phyloP scores from a whole-genome alignment of 2,113 vertebrate genomes.

The Bos indicus region DNA sequence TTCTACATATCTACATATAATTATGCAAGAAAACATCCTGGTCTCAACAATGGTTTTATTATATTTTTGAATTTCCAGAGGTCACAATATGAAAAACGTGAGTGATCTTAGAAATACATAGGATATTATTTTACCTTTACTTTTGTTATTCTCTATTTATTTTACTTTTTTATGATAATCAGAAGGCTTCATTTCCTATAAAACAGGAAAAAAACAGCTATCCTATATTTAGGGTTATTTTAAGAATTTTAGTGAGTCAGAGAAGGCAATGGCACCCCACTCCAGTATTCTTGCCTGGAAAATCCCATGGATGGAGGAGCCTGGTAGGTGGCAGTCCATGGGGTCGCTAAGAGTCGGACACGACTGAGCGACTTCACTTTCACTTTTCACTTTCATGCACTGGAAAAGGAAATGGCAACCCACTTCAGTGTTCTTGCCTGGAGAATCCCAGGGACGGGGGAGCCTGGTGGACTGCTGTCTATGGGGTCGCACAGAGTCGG shows the following conservation, averaged over 20 bases:
- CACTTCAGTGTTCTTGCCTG: too few relatives aligned
- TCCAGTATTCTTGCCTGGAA: too few relatives aligned
- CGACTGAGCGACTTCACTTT: too few relatives aligned
- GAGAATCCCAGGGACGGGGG: too few relatives aligned
- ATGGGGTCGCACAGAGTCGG: too few relatives aligned
- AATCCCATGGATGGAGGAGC: too few relatives aligned
- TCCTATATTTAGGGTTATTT: background rate
- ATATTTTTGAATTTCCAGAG: background rate
- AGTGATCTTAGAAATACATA: background rate
- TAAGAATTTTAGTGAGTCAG: background rate
- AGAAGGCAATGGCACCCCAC: too few relatives aligned
- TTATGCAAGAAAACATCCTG: conserved; percentile 9
- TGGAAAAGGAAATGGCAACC: too few relatives aligned
- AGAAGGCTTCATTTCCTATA: background rate
- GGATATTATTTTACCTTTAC: background rate
- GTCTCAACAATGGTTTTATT: background rate
- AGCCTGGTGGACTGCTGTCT: too few relatives aligned
- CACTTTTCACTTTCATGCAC: too few relatives aligned
- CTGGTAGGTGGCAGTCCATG: too few relatives aligned
- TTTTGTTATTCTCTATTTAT: background rate
- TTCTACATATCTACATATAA: background rate
- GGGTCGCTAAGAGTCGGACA: too few relatives aligned
- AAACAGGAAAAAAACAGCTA: conserved; percentile 5
- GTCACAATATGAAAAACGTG: background rate
- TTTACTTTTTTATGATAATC: background rate